phyloP scores from a whole-genome alignment of 2,797 vertebrate species.

The Columba guinea region DNA sequence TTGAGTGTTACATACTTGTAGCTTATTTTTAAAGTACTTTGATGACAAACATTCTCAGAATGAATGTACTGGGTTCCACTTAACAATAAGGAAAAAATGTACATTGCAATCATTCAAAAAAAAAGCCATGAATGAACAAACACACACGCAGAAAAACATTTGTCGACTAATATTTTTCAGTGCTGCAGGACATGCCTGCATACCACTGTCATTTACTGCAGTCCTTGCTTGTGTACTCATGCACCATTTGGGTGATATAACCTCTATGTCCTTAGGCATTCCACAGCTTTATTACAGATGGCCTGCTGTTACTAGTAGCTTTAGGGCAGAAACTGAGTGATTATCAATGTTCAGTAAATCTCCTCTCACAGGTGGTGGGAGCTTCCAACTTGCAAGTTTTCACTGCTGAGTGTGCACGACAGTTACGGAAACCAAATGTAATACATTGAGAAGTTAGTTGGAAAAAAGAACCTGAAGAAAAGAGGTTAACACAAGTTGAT shows the following conservation, averaged over 20 bases:
- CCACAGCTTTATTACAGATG: neutral
- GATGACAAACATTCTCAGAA: neutral
- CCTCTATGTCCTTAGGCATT: neutral
- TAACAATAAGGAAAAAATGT: neutral
- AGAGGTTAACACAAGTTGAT: neutral
- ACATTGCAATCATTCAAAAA: neutral
- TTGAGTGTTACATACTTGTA: accelerated
- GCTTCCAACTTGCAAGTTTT: neutral
- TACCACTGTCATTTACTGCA: neutral
- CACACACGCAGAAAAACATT: neutral
- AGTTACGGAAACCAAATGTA: neutral
- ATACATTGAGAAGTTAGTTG: neutral
- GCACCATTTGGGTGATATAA: neutral
- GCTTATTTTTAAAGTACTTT: neutral
- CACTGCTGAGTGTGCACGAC: neutral
- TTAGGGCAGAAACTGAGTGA: neutral
- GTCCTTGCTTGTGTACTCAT: neutral
- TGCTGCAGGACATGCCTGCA: neutral
- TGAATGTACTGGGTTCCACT: neutral
- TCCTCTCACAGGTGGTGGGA: neutral
- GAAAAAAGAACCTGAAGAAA: neutral
- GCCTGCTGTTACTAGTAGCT: neutral
- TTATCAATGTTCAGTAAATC: neutral
- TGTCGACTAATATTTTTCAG: neutral
- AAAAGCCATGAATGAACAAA: neutral